Evolutionary conservation across 2,888 invertebrate species (phyloP).

Genomic region (Stenoptilia bipunctidactyla): DNA sequence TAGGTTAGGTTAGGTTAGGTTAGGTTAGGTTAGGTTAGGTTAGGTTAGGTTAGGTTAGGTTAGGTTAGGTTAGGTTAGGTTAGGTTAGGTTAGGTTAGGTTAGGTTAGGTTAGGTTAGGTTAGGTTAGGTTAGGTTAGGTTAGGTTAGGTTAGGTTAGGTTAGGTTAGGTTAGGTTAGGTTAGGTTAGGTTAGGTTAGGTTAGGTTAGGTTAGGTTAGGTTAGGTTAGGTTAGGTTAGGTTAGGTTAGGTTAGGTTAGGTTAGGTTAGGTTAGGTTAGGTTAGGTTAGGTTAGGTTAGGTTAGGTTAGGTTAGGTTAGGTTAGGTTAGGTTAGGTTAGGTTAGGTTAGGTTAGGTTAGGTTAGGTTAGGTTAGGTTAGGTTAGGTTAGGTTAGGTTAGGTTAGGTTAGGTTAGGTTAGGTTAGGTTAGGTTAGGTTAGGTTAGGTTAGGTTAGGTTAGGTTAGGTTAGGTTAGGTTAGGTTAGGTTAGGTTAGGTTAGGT

Average conservation of each 20-base stretch:
- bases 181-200: constrained; percentile 3
- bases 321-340: constrained; percentile 11
- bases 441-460: constrained; percentile 11
- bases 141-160: constrained; percentile 11
- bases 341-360: constrained; percentile 11
- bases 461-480: constrained; percentile 11
- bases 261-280: constrained; percentile 3
- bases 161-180: constrained; percentile 3
- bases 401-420: constrained; percentile 11
- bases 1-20: constrained; percentile 11
- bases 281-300: constrained; percentile 11
- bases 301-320: constrained; percentile 11
- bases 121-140: constrained; percentile 11
- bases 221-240: constrained; percentile 5
- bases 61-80: constrained; percentile 11
- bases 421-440: constrained; percentile 10
- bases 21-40: constrained; percentile 11
- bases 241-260: constrained; percentile 6
- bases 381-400: constrained; percentile 11
- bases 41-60: constrained; percentile 11
- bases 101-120: constrained; percentile 11
- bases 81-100: constrained; percentile 11
- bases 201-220: constrained; percentile 7
- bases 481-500: constrained; percentile 10
- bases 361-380: constrained; percentile 11